Percentiles rank a stretch among this genome's conserved stretches.
phyloP scores from a whole-genome alignment of 2,113 vertebrate genomes.

The Bungarus multicinctus region DNA sequence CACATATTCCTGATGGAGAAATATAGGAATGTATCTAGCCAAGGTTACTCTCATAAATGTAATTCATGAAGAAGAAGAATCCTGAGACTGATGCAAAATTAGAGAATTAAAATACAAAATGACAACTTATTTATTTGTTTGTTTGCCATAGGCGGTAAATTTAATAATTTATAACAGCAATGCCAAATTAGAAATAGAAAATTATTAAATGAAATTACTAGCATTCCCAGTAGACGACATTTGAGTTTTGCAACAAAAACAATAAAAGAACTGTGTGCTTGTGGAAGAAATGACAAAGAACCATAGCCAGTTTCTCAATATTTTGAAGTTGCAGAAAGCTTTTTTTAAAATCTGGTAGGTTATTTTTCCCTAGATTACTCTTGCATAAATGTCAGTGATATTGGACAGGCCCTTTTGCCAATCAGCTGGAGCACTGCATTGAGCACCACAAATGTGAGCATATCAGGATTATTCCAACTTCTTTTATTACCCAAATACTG shows the following conservation, averaged over 20 bases:
- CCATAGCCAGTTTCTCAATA: neutral
- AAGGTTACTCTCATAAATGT: neutral
- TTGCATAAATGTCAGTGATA: neutral
- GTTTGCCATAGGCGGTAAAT: neutral
- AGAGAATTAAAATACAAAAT: neutral
- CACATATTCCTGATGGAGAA: neutral
- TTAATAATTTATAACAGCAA: neutral
- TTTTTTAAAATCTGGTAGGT: neutral
- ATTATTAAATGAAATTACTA: neutral
- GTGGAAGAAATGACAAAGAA: neutral
- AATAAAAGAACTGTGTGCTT: neutral
- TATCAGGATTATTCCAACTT: neutral
- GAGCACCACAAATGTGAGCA: neutral
- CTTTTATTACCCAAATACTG: neutral
- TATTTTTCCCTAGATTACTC: neutral
- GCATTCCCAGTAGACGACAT: neutral
- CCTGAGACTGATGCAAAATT: neutral
- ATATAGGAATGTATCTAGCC: neutral
- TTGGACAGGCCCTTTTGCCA: neutral
- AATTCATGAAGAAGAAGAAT: neutral
- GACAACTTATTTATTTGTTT: neutral
- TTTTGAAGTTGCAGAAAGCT: neutral
- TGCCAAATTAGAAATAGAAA: neutral
- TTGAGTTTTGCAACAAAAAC: neutral
- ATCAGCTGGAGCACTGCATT: neutral